These are phyloP conservation scores for Heliconius nattereri DNA, from an alignment of 1,140 invertebrate species.

Conservation along the genomic window DNA sequence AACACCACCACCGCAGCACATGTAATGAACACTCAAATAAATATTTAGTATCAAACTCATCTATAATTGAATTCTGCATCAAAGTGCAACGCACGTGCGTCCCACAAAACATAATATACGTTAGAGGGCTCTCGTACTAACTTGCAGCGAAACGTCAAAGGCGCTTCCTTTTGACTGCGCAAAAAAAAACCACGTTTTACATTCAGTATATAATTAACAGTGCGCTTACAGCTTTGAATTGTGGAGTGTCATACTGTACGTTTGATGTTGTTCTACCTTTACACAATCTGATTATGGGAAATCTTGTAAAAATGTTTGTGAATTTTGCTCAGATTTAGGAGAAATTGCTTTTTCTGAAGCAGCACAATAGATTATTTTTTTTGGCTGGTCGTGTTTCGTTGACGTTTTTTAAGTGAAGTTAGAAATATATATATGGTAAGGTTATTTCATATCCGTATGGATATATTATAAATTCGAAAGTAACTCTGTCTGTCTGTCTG, in stretches of 20 bases:
- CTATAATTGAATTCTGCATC: constrained; percentile 38
- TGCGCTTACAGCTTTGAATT: constrained; percentile 67
- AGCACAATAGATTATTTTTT: background rate
- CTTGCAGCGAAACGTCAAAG: constrained; percentile 66
- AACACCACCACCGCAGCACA: background rate
- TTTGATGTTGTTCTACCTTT: constrained; percentile 61
- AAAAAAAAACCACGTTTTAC: constrained; percentile 57
- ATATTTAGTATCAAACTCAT: constrained; percentile 1
- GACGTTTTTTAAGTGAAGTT: background rate
- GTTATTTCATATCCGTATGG: too few relatives aligned
- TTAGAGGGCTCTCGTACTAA: constrained; percentile 58
- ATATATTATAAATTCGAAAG: too few relatives aligned
- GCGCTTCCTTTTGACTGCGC: constrained; percentile 73
- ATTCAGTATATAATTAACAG: constrained; percentile 73
- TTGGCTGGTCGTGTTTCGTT: background rate
- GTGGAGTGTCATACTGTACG: constrained; percentile 67
- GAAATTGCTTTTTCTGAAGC: background rate
- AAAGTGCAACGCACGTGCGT: constrained; percentile 57
- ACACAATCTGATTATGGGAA: constrained; percentile 44
- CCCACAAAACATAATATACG: constrained; percentile 56
- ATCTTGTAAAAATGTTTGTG: constrained; percentile 15
- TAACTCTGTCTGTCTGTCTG: too few relatives aligned
- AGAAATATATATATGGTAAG: too few relatives aligned
- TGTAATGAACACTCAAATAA: background rate
- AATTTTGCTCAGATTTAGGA: background rate